A percentile compares a stretch with the other conserved stretches of the same genome.
phyloP scores from a whole-genome alignment of 2,113 vertebrate species.

The cattle (Bos taurus) region ARS-UCD2.0 NC_037337.1:28157001-28157500 shows the following conservation, averaged over 20 bases:
- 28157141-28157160: not conserved
- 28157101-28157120: not conserved
- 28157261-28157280: not conserved
- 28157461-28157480: not conserved
- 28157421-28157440: not conserved
- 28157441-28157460: not conserved
- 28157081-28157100: not conserved
- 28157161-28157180: not conserved
- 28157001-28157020: not conserved
- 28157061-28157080: not conserved
- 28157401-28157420: not conserved
- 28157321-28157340: not conserved
- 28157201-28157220: not conserved
- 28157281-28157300: not conserved
- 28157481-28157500: not conserved
- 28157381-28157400: not conserved
- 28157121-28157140: not conserved
- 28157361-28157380: not conserved
- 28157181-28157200: not conserved
- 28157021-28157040: not conserved
- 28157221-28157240: not conserved
- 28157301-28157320: not conserved
- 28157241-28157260: not conserved
- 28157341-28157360: not conserved
- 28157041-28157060: not conserved